phyloP scores from a whole-genome alignment of 2,888 invertebrate species.

The Entomobrya multifasciata region DNA sequence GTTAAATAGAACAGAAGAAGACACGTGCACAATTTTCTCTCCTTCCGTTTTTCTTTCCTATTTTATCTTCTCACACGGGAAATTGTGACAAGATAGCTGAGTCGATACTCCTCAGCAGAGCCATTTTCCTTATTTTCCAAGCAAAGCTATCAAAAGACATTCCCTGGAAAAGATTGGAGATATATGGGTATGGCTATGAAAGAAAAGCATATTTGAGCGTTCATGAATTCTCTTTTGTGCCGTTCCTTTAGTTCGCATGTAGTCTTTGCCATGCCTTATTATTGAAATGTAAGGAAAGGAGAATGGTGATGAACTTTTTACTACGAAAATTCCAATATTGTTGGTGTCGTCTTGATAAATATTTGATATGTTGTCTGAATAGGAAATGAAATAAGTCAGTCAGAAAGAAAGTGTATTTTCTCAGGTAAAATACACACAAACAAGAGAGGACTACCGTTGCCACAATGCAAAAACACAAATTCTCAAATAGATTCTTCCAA shows the following conservation, averaged over 20 bases:
- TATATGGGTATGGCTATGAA: not conserved
- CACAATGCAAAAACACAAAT: no score
- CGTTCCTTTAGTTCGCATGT: no score
- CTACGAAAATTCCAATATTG: conserved; percentile 13
- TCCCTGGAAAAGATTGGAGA: not conserved
- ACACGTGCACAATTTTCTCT: conserved; percentile 13
- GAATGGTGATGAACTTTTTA: not conserved
- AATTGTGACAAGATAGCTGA: conserved; percentile 50
- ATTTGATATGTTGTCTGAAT: conserved; percentile 25
- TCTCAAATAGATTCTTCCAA: no score
- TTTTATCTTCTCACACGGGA: conserved; percentile 50
- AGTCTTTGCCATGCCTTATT: no score
- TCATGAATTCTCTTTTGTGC: not conserved
- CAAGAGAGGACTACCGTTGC: no score
- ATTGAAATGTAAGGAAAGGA: not conserved
- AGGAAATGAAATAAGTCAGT: conserved; percentile 50
- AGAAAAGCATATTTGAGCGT: not conserved
- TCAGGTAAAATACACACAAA: no score
- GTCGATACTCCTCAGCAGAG: not conserved
- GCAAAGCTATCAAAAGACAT: not conserved
- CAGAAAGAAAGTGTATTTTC: not conserved
- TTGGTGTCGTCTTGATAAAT: conserved; percentile 10
- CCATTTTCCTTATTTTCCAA: not conserved
- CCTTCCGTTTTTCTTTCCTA: conserved; percentile 3
- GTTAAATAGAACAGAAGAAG: not conserved